Conservation (phyloP, 92 coral and sea anemone species). For the Porites divaricata region DNA sequence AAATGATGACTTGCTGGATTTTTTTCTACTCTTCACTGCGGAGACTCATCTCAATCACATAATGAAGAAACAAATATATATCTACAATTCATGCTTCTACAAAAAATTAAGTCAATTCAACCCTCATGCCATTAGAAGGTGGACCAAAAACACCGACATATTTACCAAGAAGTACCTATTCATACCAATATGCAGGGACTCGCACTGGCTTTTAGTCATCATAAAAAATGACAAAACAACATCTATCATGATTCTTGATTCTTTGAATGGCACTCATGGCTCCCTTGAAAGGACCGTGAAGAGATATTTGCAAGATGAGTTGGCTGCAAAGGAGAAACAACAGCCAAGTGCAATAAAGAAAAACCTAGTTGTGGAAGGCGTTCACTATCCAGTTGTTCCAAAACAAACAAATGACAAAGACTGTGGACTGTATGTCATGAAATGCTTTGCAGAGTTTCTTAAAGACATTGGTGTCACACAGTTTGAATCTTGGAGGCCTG, state of each 20-base stretch:
- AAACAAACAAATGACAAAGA: slow-evolving; percentile 11
- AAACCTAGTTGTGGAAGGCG: slow-evolving; percentile 1
- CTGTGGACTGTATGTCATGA: slow-evolving; percentile 23
- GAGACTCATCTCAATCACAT: too few species aligned
- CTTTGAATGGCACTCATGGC: neutral
- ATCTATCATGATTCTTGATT: slow-evolving; percentile 13
- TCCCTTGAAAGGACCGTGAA: neutral
- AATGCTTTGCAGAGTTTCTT: slow-evolving; percentile 17
- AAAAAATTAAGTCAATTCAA: slow-evolving; percentile 20
- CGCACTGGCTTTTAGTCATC: slow-evolving; percentile 2
- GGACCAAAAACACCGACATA: slow-evolving; percentile 34
- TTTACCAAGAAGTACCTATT: slow-evolving; percentile 16
- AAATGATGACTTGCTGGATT: too few species aligned
- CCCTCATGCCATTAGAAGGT: slow-evolving; percentile 10
- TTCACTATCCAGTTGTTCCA: slow-evolving; percentile 10
- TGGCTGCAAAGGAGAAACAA: neutral
- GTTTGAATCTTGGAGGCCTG: slow-evolving; percentile 12
- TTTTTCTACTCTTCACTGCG: too few species aligned
- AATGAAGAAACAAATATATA: neutral
- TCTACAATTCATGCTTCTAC: slow-evolving; percentile 34
- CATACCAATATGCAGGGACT: neutral
- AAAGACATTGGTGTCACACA: neutral
- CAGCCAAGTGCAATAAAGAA: neutral
- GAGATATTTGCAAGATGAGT: slow-evolving; percentile 14
- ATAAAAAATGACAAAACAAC: neutral